Conservation (phyloP, 2,888 invertebrate species). For the Tenodera sinensis region DNA sequence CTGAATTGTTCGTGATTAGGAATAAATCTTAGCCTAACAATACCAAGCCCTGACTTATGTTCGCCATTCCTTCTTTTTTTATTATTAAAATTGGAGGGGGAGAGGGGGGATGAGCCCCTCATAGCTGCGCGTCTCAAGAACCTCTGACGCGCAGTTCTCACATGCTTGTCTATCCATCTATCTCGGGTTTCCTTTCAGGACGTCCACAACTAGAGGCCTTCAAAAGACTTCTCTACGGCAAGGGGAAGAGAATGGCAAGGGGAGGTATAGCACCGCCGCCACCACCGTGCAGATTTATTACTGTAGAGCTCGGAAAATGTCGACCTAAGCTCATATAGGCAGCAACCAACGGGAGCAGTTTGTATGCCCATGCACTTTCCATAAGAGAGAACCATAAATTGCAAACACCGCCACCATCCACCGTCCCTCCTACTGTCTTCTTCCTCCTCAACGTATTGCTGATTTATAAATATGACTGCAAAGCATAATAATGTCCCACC, state of each 20-base stretch:
- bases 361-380: slow-evolving; percentile 41
- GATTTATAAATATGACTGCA: slow-evolving; percentile 51
- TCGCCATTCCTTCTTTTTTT: background rate
- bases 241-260: background rate
- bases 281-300: slow-evolving; percentile 43
- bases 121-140: background rate
- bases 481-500: slow-evolving; percentile 42
- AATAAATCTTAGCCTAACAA: slow-evolving; percentile 2
- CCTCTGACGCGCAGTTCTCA: background rate
- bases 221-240: slow-evolving; percentile 15
- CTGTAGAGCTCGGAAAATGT: slow-evolving; percentile 45
- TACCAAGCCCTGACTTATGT: background rate
- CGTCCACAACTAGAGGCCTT: slow-evolving; percentile 17
- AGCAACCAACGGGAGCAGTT: slow-evolving; percentile 42
- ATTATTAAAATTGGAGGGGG: background rate
- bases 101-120: background rate
- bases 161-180: slow-evolving; percentile 24
- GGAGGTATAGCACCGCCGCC: background rate
- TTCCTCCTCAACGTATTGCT: slow-evolving; percentile 44
- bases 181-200: slow-evolving; percentile 28
- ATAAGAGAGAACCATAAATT: slow-evolving; percentile 37
- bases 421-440: slow-evolving; percentile 42
- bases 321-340: slow-evolving; percentile 48
- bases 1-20: slow-evolving; percentile 6
- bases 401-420: slow-evolving; percentile 39